These are phyloP conservation scores for Drosophila varians DNA, from an alignment of 1,140 invertebrate species.

Conservation along the genomic window DNA sequence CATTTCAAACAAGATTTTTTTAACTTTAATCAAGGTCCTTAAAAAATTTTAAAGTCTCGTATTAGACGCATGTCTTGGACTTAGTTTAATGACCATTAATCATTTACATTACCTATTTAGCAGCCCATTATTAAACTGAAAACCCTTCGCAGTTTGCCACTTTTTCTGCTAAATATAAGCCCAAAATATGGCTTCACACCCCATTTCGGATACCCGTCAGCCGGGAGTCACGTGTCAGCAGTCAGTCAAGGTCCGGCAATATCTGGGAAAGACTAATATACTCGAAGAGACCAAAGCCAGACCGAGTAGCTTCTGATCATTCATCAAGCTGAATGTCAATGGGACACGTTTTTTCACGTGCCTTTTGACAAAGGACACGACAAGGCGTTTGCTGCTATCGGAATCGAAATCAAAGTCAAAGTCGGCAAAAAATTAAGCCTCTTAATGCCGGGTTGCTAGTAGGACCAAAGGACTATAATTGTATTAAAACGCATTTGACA, in stretches of 20 bases:
- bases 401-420: constrained; percentile 28
- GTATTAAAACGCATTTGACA: constrained; percentile 66
- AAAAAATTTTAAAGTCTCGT: too few species aligned
- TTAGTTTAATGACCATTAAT: too few species aligned
- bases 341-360: constrained; percentile 79
- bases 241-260: constrained; percentile 60
- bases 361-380: constrained; percentile 65
- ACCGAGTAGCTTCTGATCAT: constrained; percentile 50
- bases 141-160: constrained; percentile 26
- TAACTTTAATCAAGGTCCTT: background rate
- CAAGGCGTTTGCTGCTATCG: constrained; percentile 28
- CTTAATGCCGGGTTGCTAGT: constrained; percentile 54
- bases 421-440: constrained; percentile 71
- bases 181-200: constrained; percentile 6
- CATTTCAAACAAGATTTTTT: too few species aligned
- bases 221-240: constrained; percentile 69
- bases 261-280: constrained; percentile 31
- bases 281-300: background rate
- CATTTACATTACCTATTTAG: background rate
- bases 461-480: constrained; percentile 60
- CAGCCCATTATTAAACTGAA: constrained; percentile 12
- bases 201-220: constrained; percentile 18
- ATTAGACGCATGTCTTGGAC: too few species aligned
- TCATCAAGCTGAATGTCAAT: constrained; percentile 80
- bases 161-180: constrained; percentile 27